phyloP scores from a whole-genome alignment of 2,113 vertebrate species.

The Ascaphus truei region DNA sequence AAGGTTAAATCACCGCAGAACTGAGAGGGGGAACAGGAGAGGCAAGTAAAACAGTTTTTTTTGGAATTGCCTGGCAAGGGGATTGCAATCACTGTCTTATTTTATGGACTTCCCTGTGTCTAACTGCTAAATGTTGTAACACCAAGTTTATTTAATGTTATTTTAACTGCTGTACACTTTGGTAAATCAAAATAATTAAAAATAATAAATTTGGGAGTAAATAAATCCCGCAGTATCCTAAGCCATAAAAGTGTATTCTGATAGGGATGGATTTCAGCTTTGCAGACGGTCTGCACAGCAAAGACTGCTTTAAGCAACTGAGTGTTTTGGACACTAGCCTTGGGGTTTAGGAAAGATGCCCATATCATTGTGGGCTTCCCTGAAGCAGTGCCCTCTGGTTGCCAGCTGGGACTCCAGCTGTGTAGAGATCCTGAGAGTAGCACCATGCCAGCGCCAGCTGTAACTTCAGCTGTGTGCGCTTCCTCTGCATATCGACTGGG shows the following conservation, averaged over 20 bases:
- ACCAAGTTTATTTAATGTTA: slow-evolving; percentile 74
- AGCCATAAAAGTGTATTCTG: slow-evolving; percentile 20
- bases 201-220: slow-evolving; percentile 79
- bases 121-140: slow-evolving; percentile 68
- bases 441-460: slow-evolving; percentile 29
- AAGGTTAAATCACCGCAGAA: not conserved
- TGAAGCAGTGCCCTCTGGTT: slow-evolving; percentile 27
- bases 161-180: slow-evolving; percentile 70
- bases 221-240: slow-evolving; percentile 20
- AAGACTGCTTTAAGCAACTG: slow-evolving; percentile 8
- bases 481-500: slow-evolving; percentile 13
- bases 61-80: not conserved
- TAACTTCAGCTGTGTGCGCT: slow-evolving; percentile 24
- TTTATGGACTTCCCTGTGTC: slow-evolving; percentile 70
- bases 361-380: slow-evolving; percentile 20
- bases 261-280: not conserved
- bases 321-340: slow-evolving; percentile 27
- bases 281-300: not conserved
- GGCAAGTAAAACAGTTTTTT: not conserved
- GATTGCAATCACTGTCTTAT: slow-evolving; percentile 33
- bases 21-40: not conserved
- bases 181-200: slow-evolving; percentile 88
- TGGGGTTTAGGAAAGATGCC: slow-evolving; percentile 30
- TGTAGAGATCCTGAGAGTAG: slow-evolving; percentile 24
- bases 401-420: slow-evolving; percentile 35